Conservation (phyloP, 2,888 invertebrate genomes). For the Caenorhabditis sp. region DNA sequence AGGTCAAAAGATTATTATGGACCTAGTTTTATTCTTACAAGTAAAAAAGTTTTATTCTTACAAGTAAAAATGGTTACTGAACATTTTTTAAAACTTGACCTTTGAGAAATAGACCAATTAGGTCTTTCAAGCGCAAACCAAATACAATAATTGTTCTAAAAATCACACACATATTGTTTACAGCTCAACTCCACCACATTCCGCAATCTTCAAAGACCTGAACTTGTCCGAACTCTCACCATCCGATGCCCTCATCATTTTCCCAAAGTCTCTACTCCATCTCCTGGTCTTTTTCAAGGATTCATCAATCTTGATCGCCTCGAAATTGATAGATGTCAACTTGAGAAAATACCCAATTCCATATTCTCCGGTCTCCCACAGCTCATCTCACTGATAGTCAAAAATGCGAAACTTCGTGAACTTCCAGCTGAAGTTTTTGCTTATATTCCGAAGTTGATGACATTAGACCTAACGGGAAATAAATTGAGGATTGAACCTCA, state of each 20-base stretch:
- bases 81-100: too few species aligned
- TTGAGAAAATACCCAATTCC: conserved; percentile 44
- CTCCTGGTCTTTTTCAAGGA: conserved; percentile 52
- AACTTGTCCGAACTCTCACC: conserved; percentile 59
- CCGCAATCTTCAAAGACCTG: conserved; percentile 49
- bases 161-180: conserved; percentile 11
- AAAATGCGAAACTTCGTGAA: conserved; percentile 53
- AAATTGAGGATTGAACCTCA: conserved; percentile 54
- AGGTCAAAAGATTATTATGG: too few species aligned
- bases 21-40: too few species aligned
- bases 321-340: conserved; percentile 58
- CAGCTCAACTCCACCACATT: conserved; percentile 57
- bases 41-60: too few species aligned
- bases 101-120: too few species aligned
- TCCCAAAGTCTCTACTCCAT: conserved; percentile 45
- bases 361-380: conserved; percentile 58
- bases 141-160: background rate
- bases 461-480: conserved; percentile 60
- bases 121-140: too few species aligned
- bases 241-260: conserved; percentile 60
- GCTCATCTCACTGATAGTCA: conserved; percentile 57
- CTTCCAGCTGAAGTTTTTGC: conserved; percentile 54
- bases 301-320: conserved; percentile 60
- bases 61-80: too few species aligned
- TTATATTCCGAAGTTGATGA: conserved; percentile 60